A percentile compares a stretch with the other conserved stretches of the same genome.
These are phyloP conservation scores for Montipora capricornis DNA, from an alignment of 64 coral and sea anemone genomes.

Conservation along the genomic window DNA sequence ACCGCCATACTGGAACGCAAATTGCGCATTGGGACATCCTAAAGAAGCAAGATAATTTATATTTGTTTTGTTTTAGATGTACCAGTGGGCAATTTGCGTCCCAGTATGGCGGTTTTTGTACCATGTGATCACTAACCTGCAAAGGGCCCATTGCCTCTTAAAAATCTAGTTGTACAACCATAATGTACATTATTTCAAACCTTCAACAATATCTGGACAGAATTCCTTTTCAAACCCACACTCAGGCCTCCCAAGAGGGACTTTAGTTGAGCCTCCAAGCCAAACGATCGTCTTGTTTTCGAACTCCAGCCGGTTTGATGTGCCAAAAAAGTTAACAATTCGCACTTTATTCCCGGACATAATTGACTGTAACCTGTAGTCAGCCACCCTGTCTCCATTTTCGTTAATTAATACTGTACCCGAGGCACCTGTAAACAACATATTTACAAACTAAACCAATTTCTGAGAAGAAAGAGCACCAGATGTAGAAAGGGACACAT, in stretches of 20 bases:
- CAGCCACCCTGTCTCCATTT: conserved; percentile 70
- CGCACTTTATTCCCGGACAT: not conserved
- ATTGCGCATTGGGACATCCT: too few species aligned
- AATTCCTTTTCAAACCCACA: conserved; percentile 92
- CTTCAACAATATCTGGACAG: conserved; percentile 48
- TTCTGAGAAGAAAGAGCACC: not conserved
- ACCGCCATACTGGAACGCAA: too few species aligned
- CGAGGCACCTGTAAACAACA: conserved; percentile 49
- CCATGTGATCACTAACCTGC: too few species aligned
- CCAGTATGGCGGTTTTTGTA: too few species aligned
- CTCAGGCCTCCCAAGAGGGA: conserved; percentile 76
- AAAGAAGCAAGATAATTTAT: too few species aligned
- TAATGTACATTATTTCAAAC: conserved; percentile 16
- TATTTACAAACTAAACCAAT: not conserved
- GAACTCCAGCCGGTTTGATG: not conserved
- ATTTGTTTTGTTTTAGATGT: too few species aligned
- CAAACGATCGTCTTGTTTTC: conserved; percentile 72
- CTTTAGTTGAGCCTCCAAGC: conserved; percentile 58
- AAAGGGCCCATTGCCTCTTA: too few species aligned
- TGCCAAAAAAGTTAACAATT: conserved; percentile 64
- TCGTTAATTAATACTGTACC: conserved; percentile 57
- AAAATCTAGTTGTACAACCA: too few species aligned
- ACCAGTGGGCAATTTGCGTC: too few species aligned
- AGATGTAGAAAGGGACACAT: too few species aligned
- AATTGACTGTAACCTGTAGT: conserved; percentile 61